Evolutionary conservation across 2,797 vertebrate genomes (phyloP).

Genomic region (Ibycter americanus): DNA sequence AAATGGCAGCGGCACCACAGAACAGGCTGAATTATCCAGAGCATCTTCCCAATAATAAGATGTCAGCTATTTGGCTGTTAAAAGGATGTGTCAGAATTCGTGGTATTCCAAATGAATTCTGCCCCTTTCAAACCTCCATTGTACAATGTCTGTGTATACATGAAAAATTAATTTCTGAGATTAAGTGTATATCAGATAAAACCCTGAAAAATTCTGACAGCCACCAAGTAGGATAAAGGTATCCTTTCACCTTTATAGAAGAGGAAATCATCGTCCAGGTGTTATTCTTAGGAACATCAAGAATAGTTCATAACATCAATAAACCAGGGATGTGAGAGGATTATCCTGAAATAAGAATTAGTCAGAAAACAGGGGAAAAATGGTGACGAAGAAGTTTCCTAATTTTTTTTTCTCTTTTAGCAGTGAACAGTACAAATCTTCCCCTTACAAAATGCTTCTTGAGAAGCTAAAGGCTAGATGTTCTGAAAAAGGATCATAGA

Average conservation of each 20-base stretch:
- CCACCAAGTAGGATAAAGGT: neutral
- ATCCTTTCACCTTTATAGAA: neutral
- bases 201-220: neutral
- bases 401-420: neutral
- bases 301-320: neutral
- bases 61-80: neutral
- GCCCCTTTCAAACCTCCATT: neutral
- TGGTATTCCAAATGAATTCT: neutral
- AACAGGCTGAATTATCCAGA: neutral
- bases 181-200: neutral
- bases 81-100: neutral
- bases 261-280: neutral
- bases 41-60: slow-evolving; percentile 27
- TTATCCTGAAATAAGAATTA: neutral
- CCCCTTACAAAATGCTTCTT: neutral
- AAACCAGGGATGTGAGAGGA: neutral
- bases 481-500: neutral
- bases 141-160: neutral
- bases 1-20: slow-evolving; percentile 11
- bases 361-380: neutral
- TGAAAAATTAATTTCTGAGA: neutral
- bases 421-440: neutral
- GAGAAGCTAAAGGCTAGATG: neutral
- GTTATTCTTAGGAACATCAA: neutral
- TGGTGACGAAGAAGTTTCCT: neutral